Percentiles rank a stretch among this genome's conserved stretches.
phyloP scores from a whole-genome alignment of 2,797 vertebrate species.

The Gallinago nigripennis region DNA sequence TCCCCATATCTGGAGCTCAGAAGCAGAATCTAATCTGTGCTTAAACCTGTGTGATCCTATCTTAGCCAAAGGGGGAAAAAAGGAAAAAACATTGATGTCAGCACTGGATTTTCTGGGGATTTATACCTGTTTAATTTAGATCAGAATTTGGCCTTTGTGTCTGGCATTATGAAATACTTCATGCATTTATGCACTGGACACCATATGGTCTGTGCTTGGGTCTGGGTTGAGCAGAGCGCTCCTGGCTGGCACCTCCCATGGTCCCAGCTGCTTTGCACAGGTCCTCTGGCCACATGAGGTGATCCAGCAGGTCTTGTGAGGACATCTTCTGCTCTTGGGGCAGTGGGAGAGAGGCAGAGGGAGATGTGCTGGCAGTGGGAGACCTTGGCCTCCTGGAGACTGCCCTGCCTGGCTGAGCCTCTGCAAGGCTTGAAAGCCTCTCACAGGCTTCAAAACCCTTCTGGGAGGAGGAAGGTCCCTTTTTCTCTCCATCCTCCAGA shows the following conservation, averaged over 20 bases:
- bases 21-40: neutral
- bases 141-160: neutral
- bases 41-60: constrained; percentile 10
- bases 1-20: neutral
- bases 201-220: neutral
- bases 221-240: neutral
- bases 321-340: neutral
- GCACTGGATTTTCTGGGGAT: neutral
- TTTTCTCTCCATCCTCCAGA: neutral
- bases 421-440: too few species aligned
- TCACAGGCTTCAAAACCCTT: neutral
- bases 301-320: neutral
- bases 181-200: neutral
- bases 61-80: neutral
- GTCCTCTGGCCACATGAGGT: neutral
- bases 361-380: neutral
- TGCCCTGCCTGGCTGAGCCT: neutral
- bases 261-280: neutral
- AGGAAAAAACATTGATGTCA: neutral
- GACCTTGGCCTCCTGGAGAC: neutral
- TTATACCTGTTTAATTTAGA: constrained; percentile 21
- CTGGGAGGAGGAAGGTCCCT: neutral
- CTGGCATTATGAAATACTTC: neutral
- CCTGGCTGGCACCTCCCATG: rapidly evolving
- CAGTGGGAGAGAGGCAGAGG: rapidly evolving